Percentiles rank a stretch among this genome's conserved stretches.
Evolutionary conservation across 2,113 vertebrate species (phyloP).

Genomic region (Symphodus melops): DNA sequence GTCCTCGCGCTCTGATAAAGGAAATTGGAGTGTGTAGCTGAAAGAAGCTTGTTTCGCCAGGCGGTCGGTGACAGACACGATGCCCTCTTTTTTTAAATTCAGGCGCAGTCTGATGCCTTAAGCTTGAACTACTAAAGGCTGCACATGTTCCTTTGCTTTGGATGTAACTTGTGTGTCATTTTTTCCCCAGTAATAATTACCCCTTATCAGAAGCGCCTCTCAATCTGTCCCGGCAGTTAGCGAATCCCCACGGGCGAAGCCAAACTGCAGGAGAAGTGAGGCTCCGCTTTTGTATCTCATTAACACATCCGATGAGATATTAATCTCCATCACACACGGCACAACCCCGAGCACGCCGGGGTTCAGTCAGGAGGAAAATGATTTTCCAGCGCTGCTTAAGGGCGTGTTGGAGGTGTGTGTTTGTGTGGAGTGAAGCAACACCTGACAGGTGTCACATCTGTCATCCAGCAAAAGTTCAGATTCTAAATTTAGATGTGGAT

Average conservation of each 20-base stretch:
- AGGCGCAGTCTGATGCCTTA: background rate
- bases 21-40: slow-evolving; percentile 7
- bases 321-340: slow-evolving; percentile 68
- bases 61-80: slow-evolving; percentile 3
- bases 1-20: slow-evolving; percentile 8
- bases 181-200: slow-evolving; percentile 68
- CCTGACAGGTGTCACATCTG: slow-evolving; percentile 32
- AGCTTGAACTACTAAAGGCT: slow-evolving; percentile 33
- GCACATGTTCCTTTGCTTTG: slow-evolving; percentile 9
- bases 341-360: slow-evolving; percentile 53
- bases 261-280: slow-evolving; percentile 58
- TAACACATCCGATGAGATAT: slow-evolving; percentile 73
- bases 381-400: slow-evolving; percentile 47
- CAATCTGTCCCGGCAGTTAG: slow-evolving; percentile 65
- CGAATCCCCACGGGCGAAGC: slow-evolving; percentile 51
- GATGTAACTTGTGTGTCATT: slow-evolving; percentile 47
- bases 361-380: slow-evolving; percentile 70
- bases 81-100: background rate
- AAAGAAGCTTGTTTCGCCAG: slow-evolving; percentile 37
- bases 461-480: background rate
- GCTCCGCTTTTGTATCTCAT: slow-evolving; percentile 73
- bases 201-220: slow-evolving; percentile 52
- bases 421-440: slow-evolving; percentile 1
- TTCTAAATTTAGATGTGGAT: slow-evolving; percentile 22
- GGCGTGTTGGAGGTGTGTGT: slow-evolving; percentile 27